Evolutionary conservation across 2,797 vertebrate genomes (phyloP).

Genomic region (Okamejei kenojei): DNA sequence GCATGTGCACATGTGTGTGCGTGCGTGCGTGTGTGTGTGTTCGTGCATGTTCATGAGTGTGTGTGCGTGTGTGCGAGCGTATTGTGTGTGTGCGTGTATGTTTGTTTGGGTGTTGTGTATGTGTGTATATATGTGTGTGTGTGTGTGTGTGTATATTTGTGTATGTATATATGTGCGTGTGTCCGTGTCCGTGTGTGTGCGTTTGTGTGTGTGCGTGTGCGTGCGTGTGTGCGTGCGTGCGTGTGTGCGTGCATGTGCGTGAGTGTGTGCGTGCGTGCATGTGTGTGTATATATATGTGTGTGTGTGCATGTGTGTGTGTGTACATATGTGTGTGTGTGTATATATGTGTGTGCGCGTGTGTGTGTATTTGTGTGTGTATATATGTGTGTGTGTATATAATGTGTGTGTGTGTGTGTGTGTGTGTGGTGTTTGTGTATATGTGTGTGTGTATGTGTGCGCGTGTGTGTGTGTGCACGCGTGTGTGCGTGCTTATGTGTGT

Average conservation of each 20-base stretch:
- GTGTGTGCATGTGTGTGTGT: background rate
- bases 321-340: too few relatives aligned
- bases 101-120: too few relatives aligned
- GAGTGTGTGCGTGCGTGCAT: background rate
- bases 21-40: background rate
- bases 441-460: background rate
- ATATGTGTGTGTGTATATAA: background rate
- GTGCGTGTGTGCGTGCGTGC: too few relatives aligned
- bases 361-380: background rate
- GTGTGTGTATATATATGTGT: background rate
- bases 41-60: background rate
- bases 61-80: background rate
- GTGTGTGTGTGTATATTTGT: too few relatives aligned
- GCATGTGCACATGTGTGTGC: background rate
- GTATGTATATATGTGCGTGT: too few relatives aligned
- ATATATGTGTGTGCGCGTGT: background rate
- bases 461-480: background rate
- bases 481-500: background rate
- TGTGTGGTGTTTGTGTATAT: too few relatives aligned
- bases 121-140: too few relatives aligned
- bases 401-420: background rate
- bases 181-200: too few relatives aligned
- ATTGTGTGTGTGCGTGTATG: too few relatives aligned
- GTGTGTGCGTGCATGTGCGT: too few relatives aligned
- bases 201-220: too few relatives aligned